These are phyloP conservation scores for Gallinago stenura DNA, from an alignment of 2,797 vertebrate species.

Conservation along the genomic window DNA sequence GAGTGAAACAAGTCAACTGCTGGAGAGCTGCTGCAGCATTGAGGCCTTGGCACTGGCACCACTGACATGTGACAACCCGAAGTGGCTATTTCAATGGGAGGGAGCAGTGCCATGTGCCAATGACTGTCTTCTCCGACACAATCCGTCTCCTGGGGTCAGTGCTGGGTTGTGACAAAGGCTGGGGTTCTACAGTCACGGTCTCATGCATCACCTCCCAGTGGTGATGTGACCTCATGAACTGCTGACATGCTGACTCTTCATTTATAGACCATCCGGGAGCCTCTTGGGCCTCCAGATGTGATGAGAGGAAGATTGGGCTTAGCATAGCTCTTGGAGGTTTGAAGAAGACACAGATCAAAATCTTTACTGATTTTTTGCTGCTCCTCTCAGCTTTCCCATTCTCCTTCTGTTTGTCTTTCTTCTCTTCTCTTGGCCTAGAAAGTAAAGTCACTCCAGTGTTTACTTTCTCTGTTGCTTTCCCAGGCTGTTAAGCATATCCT, in stretches of 20 bases:
- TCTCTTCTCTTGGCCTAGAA: neutral
- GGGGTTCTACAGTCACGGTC: neutral
- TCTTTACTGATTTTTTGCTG: neutral
- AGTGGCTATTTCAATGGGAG: neutral
- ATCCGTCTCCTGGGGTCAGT: neutral
- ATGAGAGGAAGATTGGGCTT: neutral
- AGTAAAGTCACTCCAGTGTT: neutral
- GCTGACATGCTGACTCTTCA: neutral
- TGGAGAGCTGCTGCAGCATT: neutral
- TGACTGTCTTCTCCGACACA: accelerated
- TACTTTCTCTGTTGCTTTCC: neutral
- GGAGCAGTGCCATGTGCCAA: neutral
- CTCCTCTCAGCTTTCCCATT: neutral
- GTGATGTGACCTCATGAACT: neutral
- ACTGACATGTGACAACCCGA: neutral
- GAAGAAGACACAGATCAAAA: neutral
- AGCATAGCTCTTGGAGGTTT: neutral
- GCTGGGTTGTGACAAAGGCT: accelerated
- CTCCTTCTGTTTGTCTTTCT: neutral
- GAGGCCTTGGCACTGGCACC: neutral
- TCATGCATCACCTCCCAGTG: neutral
- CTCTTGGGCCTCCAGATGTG: neutral
- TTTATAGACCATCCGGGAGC: constrained; percentile 7
- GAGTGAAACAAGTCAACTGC: neutral
- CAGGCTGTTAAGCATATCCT: neutral